Base-by-base conservation (phyloP, 2,888 invertebrate genomes). In the Platycnemis pennipes region DNA sequence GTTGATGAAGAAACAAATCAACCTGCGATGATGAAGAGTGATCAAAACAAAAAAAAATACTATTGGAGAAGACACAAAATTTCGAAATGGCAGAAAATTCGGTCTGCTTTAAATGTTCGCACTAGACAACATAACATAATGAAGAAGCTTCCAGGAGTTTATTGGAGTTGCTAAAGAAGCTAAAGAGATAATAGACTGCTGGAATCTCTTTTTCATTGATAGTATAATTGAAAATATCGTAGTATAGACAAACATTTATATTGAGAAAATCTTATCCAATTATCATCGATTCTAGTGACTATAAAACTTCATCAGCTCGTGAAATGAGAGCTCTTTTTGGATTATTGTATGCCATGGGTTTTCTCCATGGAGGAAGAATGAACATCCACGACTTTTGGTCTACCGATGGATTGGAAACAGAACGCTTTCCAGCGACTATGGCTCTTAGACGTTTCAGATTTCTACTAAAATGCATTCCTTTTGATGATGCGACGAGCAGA, bases 401-500 rank as follows among this genome's bases (percentile, higher is more conserved):
- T 11, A 56, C 56, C 22, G 56, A 56, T 22, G 56, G 56, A 11
- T 56, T 56, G 56, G 56, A 22, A 56, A 56, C 56, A 56, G 56
- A 56, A 56, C 22, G 22, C 56, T 16, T 56, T 56, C 56, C 11
- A 56, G 56, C 22, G 56, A 56, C 56, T 22, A 56, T 56, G 56
- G 56, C 56, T 56, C 22, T 56, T 22, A 56, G 56, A 56, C 56
- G 56, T 22, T 56, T 56, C 56, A 56, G 56, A 56, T 56, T 56
- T 56, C 56, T 56, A 16, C 56, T 56, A 22, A 56, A 56, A 56
- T 56, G 56, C 22, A 56, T 56, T 22, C 56, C 13, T 56, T 56
- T 56, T 22, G 56, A 56, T 56, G 56, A 56, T 56, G 22, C 22
- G 11, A 22, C 88, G 95, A 77, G 95, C 95, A 69, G 94, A n/a